Percentiles rank a stretch among this genome's conserved stretches.
phyloP scores from a whole-genome alignment of 1,140 invertebrate genomes.

The Myzus persicae region DNA sequence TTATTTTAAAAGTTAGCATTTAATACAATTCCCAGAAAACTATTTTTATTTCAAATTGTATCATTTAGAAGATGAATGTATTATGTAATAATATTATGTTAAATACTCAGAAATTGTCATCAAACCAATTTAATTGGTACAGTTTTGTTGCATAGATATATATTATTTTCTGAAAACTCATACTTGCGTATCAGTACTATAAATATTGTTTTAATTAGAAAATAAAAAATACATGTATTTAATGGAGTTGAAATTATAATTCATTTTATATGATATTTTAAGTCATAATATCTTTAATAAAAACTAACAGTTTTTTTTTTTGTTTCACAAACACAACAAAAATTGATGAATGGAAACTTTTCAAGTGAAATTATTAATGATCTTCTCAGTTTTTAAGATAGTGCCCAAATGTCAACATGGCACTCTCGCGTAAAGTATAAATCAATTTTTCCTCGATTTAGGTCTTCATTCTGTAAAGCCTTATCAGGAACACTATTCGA shows the following conservation, averaged over 20 bases:
- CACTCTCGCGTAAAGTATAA: conserved; percentile 32
- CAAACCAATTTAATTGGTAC: not conserved
- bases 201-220: conserved; percentile 32
- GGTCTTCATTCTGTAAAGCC: not conserved
- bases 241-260: conserved; percentile 38
- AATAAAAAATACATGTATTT: not conserved
- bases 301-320: not conserved
- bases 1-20: not conserved
- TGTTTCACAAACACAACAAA: conserved; percentile 38
- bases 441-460: conserved; percentile 38
- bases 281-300: conserved; percentile 13
- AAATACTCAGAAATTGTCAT: not conserved
- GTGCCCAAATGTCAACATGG: conserved; percentile 42
- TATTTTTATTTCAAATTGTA: not conserved
- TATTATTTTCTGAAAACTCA: not conserved
- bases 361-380: conserved; percentile 52
- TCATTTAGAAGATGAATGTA: not conserved
- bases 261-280: not conserved
- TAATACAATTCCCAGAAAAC: not conserved
- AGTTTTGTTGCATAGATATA: not conserved
- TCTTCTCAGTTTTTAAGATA: conserved; percentile 31
- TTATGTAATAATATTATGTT: not conserved
- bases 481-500: not conserved
- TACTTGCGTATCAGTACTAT: not conserved
- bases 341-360: conserved; percentile 53